Evolutionary conservation across 2,888 invertebrate species (phyloP).

Genomic region (Caenorhabditis sp.): DNA sequence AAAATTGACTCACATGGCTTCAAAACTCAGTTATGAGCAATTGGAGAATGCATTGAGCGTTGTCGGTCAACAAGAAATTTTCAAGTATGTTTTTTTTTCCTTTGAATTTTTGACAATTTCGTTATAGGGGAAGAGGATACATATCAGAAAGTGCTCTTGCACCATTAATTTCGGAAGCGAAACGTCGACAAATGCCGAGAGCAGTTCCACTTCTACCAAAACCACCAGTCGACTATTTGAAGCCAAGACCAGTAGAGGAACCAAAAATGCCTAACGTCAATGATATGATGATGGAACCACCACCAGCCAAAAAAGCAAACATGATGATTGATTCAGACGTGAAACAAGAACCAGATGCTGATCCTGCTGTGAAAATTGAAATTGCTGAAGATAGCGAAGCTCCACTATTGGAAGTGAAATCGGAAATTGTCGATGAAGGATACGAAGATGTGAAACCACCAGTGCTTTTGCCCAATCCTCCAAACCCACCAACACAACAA

Average conservation of each 20-base stretch:
- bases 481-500: background rate
- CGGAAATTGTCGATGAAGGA: background rate
- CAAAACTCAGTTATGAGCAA: background rate
- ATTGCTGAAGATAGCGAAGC: background rate
- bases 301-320: background rate
- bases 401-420: background rate
- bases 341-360: background rate
- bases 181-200: background rate
- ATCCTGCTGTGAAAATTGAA: background rate
- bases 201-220: background rate
- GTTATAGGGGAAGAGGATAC: background rate
- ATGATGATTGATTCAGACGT: background rate
- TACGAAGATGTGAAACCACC: conserved; percentile 1
- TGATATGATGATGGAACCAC: background rate
- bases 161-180: background rate
- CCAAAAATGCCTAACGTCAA: background rate
- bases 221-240: background rate
- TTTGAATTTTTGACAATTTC: too few species aligned
- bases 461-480: background rate
- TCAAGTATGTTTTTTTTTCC: conserved; percentile 3
- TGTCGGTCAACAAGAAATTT: conserved; percentile 8
- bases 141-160: background rate
- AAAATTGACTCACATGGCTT: conserved; percentile 12
- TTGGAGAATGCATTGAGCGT: conserved; percentile 10
- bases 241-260: background rate